Evolutionary conservation across 2,888 invertebrate genomes (phyloP).

Genomic region (Tetropium fuscum): DNA sequence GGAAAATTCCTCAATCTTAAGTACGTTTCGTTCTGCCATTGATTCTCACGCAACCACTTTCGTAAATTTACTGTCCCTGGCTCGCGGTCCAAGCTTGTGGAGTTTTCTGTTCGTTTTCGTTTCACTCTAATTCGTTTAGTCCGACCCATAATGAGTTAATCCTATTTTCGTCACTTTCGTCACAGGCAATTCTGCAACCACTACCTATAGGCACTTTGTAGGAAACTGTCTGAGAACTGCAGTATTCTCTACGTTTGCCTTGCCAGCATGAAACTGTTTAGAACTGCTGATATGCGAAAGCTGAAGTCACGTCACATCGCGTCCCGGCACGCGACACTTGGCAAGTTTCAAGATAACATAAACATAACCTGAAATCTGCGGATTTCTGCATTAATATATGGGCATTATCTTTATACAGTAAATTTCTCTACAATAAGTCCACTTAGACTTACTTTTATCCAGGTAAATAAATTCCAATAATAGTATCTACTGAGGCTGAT

Average conservation of each 20-base stretch:
- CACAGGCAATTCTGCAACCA: too few relatives aligned
- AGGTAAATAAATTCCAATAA: conserved; percentile 4
- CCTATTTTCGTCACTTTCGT: too few relatives aligned
- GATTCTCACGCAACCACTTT: conserved; percentile 68
- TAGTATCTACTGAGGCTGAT: too few relatives aligned
- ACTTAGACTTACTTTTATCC: conserved; percentile 1
- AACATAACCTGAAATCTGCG: neutral
- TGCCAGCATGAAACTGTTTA: too few relatives aligned
- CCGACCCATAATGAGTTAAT: conserved; percentile 72
- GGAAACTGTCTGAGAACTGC: neutral
- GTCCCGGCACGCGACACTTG: neutral
- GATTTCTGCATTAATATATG: neutral
- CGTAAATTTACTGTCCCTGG: conserved; percentile 63
- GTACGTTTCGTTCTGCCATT: conserved; percentile 71
- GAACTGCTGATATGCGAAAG: neutral
- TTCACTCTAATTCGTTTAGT: conserved; percentile 62
- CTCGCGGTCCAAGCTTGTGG: conserved; percentile 57
- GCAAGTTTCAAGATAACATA: neutral
- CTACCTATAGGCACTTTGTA: too few relatives aligned
- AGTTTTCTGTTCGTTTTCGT: conserved; percentile 51
- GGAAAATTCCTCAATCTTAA: conserved; percentile 72
- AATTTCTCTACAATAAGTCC: conserved; percentile 3
- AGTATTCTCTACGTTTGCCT: neutral
- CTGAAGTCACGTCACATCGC: too few relatives aligned
- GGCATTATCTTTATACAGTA: neutral